A percentile compares a stretch with the other conserved stretches of the same genome.
phyloP scores from a whole-genome alignment of 2,113 vertebrate species.

The Lagopus leucura region DNA sequence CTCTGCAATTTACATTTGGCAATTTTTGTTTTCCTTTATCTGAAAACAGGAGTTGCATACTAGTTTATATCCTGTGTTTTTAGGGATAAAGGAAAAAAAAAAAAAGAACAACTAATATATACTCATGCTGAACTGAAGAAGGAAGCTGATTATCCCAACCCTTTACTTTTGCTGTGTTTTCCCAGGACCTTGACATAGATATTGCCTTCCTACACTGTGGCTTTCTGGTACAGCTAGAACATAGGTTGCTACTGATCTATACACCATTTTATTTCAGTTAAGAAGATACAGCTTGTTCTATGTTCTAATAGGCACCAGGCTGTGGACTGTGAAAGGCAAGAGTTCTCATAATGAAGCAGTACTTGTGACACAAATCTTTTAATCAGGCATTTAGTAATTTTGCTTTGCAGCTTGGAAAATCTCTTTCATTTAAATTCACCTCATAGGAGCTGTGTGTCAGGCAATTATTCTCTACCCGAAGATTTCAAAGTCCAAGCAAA shows the following conservation, averaged over 20 bases:
- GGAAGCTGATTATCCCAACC: background rate
- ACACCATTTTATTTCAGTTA: background rate
- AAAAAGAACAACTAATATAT: background rate
- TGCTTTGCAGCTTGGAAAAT: conserved; percentile 70
- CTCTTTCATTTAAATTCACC: conserved; percentile 76
- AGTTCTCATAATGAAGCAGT: conserved; percentile 65
- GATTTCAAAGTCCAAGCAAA: conserved; percentile 70
- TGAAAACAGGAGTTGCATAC: background rate
- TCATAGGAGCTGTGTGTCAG: conserved; percentile 63
- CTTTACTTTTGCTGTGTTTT: background rate
- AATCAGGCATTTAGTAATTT: conserved; percentile 76
- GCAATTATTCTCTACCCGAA: conserved; percentile 72
- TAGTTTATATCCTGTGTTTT: background rate
- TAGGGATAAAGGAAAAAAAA: background rate
- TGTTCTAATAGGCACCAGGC: conserved; percentile 24
- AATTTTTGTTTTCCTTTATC: background rate
- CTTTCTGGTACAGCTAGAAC: background rate
- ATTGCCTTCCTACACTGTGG: background rate
- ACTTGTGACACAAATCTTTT: conserved; percentile 67
- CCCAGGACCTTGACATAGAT: background rate
- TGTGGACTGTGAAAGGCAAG: conserved; percentile 55
- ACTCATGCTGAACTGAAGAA: background rate
- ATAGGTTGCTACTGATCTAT: background rate
- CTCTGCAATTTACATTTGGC: background rate
- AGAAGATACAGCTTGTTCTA: background rate